Base-by-base conservation (phyloP, 2,113 vertebrate genomes). In the Oreochromis spilurus region DNA sequence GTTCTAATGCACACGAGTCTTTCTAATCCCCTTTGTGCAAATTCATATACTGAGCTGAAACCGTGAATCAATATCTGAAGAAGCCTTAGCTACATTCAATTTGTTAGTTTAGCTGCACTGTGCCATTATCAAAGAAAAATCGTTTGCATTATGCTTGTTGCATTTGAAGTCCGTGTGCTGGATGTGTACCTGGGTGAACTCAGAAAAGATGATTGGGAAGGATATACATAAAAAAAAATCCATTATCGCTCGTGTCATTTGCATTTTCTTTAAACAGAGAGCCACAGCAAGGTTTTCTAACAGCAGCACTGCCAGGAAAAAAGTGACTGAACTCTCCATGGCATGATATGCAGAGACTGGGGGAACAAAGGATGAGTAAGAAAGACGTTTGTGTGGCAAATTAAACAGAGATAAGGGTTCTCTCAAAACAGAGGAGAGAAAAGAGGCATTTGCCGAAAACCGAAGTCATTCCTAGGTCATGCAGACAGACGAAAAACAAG, bases 371-470 rank as follows among this genome's bases (percentile, higher is more conserved):
- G n/a, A 72, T 12, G 43, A 19, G 70, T 12, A 83, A 87, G 67
- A 80, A 60, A 90, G 17, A 86, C 36, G 12, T 82, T 89, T 82
- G 82, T 48, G 79, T 67, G 48, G 82, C 67, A 91, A 87, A 93
- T 88, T 87, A 90, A 89, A 84, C 79, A 81, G 29, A 88, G 83
- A 90, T 87, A 88, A 89, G 81, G 79, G 52, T 72, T 82, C 70
- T 34, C 54, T 81, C 48, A 70, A 85, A 89, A 89, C 50, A 54
- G 9, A 83, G 3, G 29, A 26, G 24, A 54, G 58, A 65, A 88
- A 70, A 75, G n/a, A 85, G 26, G 50, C 29, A 58, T 84, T 83
- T 85, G 45, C 24, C 29, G 17, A 65, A 72, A 88, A 85, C 10
- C 17, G 24, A 85, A 88, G 83, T 87, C 81, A 50, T 29, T 70